Percentiles rank a stretch among this genome's conserved stretches.
Conservation (phyloP, 2,888 invertebrate species). For the Euspilapteryx auroguttella region DNA sequence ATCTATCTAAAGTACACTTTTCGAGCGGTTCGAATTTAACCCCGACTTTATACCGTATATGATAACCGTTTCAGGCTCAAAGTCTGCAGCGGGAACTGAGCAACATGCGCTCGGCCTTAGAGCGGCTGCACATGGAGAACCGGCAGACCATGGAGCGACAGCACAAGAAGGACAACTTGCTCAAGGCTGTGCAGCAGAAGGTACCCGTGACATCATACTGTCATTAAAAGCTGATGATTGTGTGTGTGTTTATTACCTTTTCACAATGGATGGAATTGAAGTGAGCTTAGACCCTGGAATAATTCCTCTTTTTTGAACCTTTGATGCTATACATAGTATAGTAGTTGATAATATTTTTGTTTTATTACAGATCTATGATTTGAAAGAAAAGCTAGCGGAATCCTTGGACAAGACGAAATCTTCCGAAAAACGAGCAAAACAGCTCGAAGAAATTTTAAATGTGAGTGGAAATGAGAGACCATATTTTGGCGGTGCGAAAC, state of each 20-base stretch:
- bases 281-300: too few species aligned
- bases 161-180: constrained; percentile 22
- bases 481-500: too few species aligned
- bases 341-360: background rate
- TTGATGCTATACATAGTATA: too few species aligned
- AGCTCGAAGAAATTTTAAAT: constrained; percentile 63
- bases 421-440: constrained; percentile 58
- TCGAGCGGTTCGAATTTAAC: too few species aligned
- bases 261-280: too few species aligned
- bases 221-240: background rate
- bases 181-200: constrained; percentile 22
- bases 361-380: constrained; percentile 30
- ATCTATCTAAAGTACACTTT: too few species aligned
- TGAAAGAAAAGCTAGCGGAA: constrained; percentile 49
- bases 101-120: constrained; percentile 28
- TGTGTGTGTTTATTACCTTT: too few species aligned
- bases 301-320: too few species aligned
- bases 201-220: constrained; percentile 12
- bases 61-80: constrained; percentile 28
- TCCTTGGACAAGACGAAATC: constrained; percentile 53
- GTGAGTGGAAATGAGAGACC: constrained; percentile 25
- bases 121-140: constrained; percentile 35
- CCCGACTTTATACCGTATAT: too few species aligned
- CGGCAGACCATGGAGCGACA: constrained; percentile 33
- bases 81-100: constrained; percentile 47